These are phyloP conservation scores for Phocides pigmalion DNA, from an alignment of 1,140 invertebrate genomes.

Conservation along the genomic window DNA sequence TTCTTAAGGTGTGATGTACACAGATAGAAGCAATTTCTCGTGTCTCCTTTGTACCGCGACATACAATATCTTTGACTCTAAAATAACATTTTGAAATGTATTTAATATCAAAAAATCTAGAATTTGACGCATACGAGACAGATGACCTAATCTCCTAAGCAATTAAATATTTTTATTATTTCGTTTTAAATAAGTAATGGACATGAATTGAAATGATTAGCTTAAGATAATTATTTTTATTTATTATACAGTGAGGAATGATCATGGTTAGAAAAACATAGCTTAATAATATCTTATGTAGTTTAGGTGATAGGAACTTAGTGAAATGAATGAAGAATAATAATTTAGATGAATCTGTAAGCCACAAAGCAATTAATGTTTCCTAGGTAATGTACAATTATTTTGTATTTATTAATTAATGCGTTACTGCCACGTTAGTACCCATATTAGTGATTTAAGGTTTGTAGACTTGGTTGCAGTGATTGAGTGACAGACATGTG, in stretches of 20 bases:
- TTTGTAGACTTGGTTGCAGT: slow-evolving; percentile 12
- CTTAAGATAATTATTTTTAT: slow-evolving; percentile 2
- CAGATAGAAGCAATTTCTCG: too few relatives aligned
- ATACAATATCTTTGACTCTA: neutral
- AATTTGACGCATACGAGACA: neutral
- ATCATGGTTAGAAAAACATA: slow-evolving; percentile 13
- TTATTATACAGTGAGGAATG: slow-evolving; percentile 8
- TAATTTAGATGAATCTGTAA: slow-evolving; percentile 25
- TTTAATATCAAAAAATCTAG: neutral
- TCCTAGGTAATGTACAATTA: slow-evolving; percentile 63
- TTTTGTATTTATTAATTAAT: slow-evolving; percentile 36
- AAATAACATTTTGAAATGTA: neutral
- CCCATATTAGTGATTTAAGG: slow-evolving; percentile 16
- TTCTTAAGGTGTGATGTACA: too few relatives aligned
- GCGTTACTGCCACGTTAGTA: slow-evolving; percentile 40
- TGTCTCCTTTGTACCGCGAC: too few relatives aligned
- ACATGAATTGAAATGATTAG: slow-evolving; percentile 18
- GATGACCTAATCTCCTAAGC: neutral
- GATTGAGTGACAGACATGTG: slow-evolving; percentile 17
- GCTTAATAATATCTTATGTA: slow-evolving; percentile 18
- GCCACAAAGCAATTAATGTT: slow-evolving; percentile 52
- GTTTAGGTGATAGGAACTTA: slow-evolving; percentile 20
- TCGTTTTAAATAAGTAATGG: neutral
- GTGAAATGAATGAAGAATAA: slow-evolving; percentile 20
- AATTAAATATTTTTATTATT: slow-evolving; percentile 3